Conservation (phyloP, 2,797 vertebrate genomes). For the Gadopsis bispinosus region DNA sequence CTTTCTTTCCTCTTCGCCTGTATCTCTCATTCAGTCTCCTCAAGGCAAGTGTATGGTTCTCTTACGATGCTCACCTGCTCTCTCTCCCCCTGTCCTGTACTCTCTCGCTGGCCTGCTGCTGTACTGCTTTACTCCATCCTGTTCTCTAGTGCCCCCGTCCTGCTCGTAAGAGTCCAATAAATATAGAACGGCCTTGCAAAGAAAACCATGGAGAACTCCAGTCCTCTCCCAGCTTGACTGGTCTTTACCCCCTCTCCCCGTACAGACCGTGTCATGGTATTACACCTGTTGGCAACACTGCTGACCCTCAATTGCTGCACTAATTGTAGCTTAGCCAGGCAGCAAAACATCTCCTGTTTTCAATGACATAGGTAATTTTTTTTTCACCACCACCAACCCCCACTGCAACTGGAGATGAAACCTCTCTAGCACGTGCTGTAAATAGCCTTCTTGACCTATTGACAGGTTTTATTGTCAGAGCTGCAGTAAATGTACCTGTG, state of each 20-base stretch:
- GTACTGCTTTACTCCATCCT: conserved; percentile 78
- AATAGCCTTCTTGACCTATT: conserved; percentile 36
- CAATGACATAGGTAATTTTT: conserved; percentile 41
- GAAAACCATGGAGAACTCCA: background rate
- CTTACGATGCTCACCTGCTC: conserved; percentile 83
- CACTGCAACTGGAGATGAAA: conserved; percentile 38
- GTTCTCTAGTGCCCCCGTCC: conserved; percentile 84
- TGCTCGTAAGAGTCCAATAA: conserved; percentile 58
- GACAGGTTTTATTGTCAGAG: conserved; percentile 38
- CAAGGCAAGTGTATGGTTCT: conserved; percentile 94
- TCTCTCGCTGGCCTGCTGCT: conserved; percentile 80
- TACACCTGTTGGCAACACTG: conserved; percentile 56
- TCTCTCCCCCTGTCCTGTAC: conserved; percentile 70
- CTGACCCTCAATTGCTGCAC: conserved; percentile 35
- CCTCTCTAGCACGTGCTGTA: conserved; percentile 16
- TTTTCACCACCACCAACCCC: conserved; percentile 26
- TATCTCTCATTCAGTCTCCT: conserved; percentile 97
- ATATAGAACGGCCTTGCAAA: conserved; percentile 42
- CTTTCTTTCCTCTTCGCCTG: conserved; percentile 95
- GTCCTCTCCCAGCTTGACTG: conserved; percentile 12
- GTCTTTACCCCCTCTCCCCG: conserved; percentile 32
- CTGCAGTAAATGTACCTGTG: conserved; percentile 2
- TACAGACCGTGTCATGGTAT: conserved; percentile 24
- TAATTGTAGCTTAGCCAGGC: conserved; percentile 55
- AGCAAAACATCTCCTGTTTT: conserved; percentile 52